Evolutionary conservation across 2,888 invertebrate species (phyloP), one percentile per base, ranked within the genome.

Genomic region (Theretra japonica): DNA sequence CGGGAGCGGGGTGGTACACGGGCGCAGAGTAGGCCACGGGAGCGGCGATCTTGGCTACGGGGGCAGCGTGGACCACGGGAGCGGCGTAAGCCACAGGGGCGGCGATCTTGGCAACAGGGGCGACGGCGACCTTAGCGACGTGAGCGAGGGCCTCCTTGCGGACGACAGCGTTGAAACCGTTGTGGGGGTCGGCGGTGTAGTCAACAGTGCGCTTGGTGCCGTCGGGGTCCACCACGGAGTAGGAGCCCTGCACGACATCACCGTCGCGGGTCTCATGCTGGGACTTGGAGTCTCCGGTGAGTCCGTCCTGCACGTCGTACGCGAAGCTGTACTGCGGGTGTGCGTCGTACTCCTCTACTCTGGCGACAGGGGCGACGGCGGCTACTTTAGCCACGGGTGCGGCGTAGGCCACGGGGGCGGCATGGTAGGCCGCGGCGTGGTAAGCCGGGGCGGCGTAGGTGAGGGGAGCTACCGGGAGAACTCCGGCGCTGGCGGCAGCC

Each of bases 111-210:
- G 80, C 80, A 23, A 81, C 78, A 25, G 85, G 81, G 41, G 82
- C 80, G 60, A 78, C 85, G 57, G 83, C 83, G 15, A 82, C 83
- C 73, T 87, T 88, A 72, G 89, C 86, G 57, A 75, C 76, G 75
- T 79, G 81, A 73, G 68, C 90, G 75, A 90, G 80, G 69, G 90
- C 85, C 72, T 94, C 94, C 77, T 88, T 92, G 86, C 88, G 93
- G 4, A 95, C 95, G 65, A 95, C 95, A 30, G 95, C 95, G 87
- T 95, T 95, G 90, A 95, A 95, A 28, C 95, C 86, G 86, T 95
- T 89, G 90, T 93, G 86, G 48, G 85, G 85, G 78, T 93, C 92
- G 65, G 93, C 92, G 76, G 90, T 90, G 88, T 93, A 93, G 68
- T 95, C 95, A 2, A 95, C 95, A 72, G 92, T 95, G 77, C 95